Evolutionary conservation across 2,888 invertebrate species (phyloP).

Genomic region (Heliconius ismenius): DNA sequence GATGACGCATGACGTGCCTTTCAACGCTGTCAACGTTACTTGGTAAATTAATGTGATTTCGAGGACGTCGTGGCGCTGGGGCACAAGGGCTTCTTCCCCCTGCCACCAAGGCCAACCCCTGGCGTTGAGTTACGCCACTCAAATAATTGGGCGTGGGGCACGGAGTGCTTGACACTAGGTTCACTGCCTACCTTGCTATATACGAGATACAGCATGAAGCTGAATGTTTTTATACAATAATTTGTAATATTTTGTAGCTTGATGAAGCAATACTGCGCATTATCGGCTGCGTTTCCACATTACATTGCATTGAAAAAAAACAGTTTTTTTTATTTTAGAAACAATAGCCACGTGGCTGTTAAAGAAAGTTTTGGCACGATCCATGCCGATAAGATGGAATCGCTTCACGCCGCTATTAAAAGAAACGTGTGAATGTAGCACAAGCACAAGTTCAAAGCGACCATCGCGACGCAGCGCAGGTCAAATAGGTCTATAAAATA

Average conservation of each 20-base stretch:
- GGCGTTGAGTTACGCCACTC: no score
- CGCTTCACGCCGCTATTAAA: constrained; percentile 69
- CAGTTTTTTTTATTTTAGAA: constrained; percentile 47
- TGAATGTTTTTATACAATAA: background rate
- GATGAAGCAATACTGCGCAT: constrained; percentile 39
- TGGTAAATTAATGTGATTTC: background rate
- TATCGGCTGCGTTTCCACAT: constrained; percentile 38
- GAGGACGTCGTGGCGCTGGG: no score
- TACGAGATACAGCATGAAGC: no score
- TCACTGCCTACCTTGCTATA: no score
- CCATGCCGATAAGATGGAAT: constrained; percentile 52
- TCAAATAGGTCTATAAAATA: constrained; percentile 55
- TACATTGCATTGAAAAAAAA: background rate
- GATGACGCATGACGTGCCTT: constrained; percentile 54
- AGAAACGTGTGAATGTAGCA: constrained; percentile 71
- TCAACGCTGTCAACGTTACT: constrained; percentile 25
- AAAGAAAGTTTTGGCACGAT: constrained; percentile 70
- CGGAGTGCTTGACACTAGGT: no score
- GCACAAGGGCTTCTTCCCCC: no score
- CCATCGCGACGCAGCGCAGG: constrained; percentile 61
- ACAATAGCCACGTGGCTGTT: constrained; percentile 58
- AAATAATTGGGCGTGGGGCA: no score
- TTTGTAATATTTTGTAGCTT: constrained; percentile 13
- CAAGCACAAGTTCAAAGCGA: constrained; percentile 77
- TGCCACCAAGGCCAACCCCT: no score